These are phyloP conservation scores for Peucedramus taeniatus DNA, from an alignment of 2,113 vertebrate genomes.

Conservation along the genomic window DNA sequence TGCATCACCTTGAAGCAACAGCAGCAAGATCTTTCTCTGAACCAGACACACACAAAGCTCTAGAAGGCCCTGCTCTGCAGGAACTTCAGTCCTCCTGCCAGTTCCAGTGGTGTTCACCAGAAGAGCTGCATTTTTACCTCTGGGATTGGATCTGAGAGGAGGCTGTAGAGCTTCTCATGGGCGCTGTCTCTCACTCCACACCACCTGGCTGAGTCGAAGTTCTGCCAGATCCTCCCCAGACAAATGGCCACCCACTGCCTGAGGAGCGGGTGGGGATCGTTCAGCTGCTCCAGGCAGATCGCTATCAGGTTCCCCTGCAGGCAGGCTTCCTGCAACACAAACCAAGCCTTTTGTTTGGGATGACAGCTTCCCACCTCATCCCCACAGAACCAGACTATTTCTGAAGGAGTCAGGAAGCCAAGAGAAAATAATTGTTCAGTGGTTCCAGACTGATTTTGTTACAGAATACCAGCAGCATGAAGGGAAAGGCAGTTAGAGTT, in stretches of 20 bases:
- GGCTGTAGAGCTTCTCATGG: constrained; percentile 96
- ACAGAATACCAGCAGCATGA: not conserved
- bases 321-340: constrained; percentile 86
- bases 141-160: constrained; percentile 92
- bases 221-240: constrained; percentile 96
- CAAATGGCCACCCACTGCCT: constrained; percentile 99
- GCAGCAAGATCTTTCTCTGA: not conserved
- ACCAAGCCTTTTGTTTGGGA: not conserved
- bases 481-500: not conserved
- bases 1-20: not conserved
- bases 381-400: not conserved
- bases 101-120: fast-evolving
- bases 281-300: constrained; percentile 96
- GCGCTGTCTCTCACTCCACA: constrained; percentile 96
- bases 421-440: not conserved
- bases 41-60: not conserved
- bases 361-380: not conserved
- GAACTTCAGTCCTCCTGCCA: not conserved
- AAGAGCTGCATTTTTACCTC: constrained; percentile 75
- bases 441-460: not conserved
- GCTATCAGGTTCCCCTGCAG: constrained; percentile 96
- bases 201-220: constrained; percentile 96
- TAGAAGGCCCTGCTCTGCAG: not conserved
- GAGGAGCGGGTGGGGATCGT: constrained; percentile 90
- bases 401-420: not conserved